phyloP scores from a whole-genome alignment of 2,113 vertebrate genomes.

The Oreochromis spilurus region DNA sequence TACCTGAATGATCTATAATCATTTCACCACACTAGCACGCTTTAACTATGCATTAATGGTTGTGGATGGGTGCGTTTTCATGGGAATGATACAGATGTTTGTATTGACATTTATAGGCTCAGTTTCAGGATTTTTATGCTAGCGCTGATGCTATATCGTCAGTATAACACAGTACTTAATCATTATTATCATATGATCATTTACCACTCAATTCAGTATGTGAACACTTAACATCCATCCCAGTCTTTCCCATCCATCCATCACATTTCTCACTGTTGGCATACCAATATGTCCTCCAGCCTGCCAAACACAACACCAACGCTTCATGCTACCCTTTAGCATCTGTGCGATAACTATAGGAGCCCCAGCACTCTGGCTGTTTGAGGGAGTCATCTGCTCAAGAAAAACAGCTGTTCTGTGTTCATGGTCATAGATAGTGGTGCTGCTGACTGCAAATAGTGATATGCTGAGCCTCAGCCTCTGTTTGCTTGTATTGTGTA shows the following conservation, averaged over 20 bases:
- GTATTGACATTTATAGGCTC: neutral
- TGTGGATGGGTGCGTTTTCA: neutral
- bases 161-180: neutral
- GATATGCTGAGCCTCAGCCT: neutral
- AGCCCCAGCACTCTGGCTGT: neutral
- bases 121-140: neutral
- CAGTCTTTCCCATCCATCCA: neutral
- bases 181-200: neutral
- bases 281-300: neutral
- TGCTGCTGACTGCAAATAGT: neutral
- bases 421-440: neutral
- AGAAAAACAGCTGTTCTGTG: neutral
- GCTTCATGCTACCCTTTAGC: neutral
- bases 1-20: neutral
- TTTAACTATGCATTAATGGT: neutral
- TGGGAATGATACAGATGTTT: neutral
- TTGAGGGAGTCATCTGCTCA: neutral
- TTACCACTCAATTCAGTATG: neutral
- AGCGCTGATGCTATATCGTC: neutral
- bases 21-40: neutral
- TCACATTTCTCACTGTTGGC: neutral
- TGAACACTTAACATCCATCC: neutral
- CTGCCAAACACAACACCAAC: neutral
- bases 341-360: neutral
- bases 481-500: neutral